Percentiles rank a stretch among this genome's conserved stretches.
phyloP scores from a whole-genome alignment of 2,113 vertebrate genomes.

The Cryptotis parvus region DNA sequence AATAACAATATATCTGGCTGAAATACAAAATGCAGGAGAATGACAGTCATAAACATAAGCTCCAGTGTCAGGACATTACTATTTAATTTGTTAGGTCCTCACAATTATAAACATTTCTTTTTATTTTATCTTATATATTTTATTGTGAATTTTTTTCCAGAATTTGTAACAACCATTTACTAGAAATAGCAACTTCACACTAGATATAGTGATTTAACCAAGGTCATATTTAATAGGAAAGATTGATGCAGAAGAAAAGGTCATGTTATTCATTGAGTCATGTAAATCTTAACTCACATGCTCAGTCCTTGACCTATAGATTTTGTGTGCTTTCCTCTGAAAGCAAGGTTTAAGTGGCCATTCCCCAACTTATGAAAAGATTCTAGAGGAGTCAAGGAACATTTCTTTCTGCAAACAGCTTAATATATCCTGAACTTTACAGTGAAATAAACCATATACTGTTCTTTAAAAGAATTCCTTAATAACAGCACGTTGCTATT shows the following conservation, averaged over 20 bases:
- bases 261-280: slow-evolving; percentile 8
- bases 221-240: not conserved
- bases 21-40: not conserved
- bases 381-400: not conserved
- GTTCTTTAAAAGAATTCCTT: not conserved
- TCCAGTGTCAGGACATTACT: too few species aligned
- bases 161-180: not conserved
- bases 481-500: not conserved
- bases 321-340: not conserved
- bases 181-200: not conserved
- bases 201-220: slow-evolving; percentile 36
- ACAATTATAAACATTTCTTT: not conserved
- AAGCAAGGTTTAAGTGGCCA: not conserved
- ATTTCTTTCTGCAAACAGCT: not conserved
- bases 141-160: not conserved
- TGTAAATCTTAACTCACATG: not conserved
- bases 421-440: not conserved
- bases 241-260: not conserved
- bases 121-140: not conserved
- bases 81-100: too few species aligned
- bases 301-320: not conserved
- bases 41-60: not conserved
- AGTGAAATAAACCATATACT: not conserved
- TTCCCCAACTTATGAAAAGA: not conserved
- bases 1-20: not conserved